phyloP scores from a whole-genome alignment of 2,797 vertebrate species.

The Ptychobarbus kaznakovi region DNA sequence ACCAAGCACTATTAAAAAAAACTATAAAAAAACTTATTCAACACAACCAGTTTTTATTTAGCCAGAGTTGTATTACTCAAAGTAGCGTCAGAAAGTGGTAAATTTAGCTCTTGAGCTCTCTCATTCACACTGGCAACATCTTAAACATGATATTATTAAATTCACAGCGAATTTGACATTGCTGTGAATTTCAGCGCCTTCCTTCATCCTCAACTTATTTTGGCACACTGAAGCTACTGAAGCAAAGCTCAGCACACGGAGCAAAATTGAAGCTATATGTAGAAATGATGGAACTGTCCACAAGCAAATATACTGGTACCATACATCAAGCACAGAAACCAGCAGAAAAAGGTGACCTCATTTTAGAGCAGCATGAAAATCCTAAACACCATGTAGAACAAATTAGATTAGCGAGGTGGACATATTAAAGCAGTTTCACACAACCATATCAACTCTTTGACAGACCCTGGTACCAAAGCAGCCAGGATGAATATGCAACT shows the following conservation, averaged over 20 bases:
- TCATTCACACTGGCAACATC: background rate
- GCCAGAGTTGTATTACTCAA: background rate
- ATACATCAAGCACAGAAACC: conserved; percentile 6
- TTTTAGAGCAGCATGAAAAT: conserved; percentile 24
- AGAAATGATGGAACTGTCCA: conserved; percentile 17
- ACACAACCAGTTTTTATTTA: background rate
- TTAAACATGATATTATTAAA: background rate
- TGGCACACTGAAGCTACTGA: background rate
- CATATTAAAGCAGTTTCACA: conserved; percentile 37
- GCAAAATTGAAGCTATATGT: background rate
- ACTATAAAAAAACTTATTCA: background rate
- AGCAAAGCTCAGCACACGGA: conserved; percentile 12
- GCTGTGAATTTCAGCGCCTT: conserved; percentile 31
- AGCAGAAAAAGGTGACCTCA: background rate
- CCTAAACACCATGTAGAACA: conserved; percentile 34
- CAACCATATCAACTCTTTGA: conserved; percentile 30
- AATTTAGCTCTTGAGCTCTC: background rate
- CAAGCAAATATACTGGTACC: conserved; percentile 27
- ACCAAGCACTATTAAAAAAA: background rate
- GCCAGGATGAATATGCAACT: conserved; percentile 34
- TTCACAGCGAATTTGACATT: conserved; percentile 35
- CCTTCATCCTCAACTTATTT: conserved; percentile 8
- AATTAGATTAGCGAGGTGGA: conserved; percentile 40
- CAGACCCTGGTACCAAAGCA: conserved; percentile 21
- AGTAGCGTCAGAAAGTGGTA: background rate